These are phyloP conservation scores for Zoanthus sociatus DNA, from an alignment of 92 coral and sea anemone species.

Conservation along the genomic window DNA sequence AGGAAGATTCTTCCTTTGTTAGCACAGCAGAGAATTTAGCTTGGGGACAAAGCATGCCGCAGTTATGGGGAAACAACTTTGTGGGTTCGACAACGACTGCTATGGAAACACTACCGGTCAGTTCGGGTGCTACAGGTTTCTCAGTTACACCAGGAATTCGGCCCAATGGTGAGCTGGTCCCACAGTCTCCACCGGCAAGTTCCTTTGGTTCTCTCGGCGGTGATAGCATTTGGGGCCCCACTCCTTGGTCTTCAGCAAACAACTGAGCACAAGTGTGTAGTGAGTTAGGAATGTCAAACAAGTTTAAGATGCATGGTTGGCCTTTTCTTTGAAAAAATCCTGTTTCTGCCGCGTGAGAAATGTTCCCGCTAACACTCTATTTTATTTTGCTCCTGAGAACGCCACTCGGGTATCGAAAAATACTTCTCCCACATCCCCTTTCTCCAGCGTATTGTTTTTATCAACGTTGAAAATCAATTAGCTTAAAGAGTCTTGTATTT, in stretches of 20 bases:
- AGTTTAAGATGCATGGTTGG: slow-evolving; percentile 26
- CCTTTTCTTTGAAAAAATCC: not conserved
- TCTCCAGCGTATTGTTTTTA: not conserved
- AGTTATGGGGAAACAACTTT: slow-evolving; percentile 10
- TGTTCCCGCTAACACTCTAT: not conserved
- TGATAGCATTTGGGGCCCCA: slow-evolving; percentile 37
- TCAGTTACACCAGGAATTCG: slow-evolving; percentile 29
- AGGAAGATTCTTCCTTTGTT: slow-evolving; percentile 50
- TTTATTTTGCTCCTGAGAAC: not conserved
- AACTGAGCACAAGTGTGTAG: slow-evolving; percentile 16
- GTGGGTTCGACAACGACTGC: not conserved
- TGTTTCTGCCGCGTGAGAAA: not conserved
- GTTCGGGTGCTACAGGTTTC: slow-evolving; percentile 16
- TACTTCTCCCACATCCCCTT: not conserved
- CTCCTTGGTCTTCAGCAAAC: slow-evolving; percentile 49
- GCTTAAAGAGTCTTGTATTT: not conserved
- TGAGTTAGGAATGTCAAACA: not conserved
- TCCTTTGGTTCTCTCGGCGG: slow-evolving; percentile 42
- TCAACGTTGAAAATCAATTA: not conserved
- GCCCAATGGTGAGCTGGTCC: slow-evolving; percentile 17
- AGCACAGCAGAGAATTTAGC: not conserved
- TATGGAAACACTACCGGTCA: slow-evolving; percentile 31
- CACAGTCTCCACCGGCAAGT: slow-evolving; percentile 33
- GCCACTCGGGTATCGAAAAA: not conserved
- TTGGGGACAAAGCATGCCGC: slow-evolving; percentile 22